Evolutionary conservation across 1,140 invertebrate genomes (phyloP).

Genomic region (Drosophila suzukii): DNA sequence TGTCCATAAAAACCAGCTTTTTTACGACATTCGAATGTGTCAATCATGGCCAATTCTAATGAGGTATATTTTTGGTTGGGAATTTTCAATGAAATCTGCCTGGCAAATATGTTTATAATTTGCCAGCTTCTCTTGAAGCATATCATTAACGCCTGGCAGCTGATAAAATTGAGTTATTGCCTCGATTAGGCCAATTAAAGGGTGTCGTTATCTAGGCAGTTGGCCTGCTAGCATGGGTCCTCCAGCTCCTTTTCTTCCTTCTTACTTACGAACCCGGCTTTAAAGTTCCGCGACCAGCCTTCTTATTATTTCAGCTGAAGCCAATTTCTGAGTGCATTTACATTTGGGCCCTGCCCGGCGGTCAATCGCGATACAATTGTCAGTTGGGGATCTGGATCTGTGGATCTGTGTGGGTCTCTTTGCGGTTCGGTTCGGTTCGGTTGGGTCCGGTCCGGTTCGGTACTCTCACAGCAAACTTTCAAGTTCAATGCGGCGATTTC

Average conservation of each 20-base stretch:
- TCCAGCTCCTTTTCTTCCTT: slow-evolving; percentile 6
- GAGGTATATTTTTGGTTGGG: slow-evolving; percentile 1
- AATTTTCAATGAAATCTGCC: slow-evolving; percentile 7
- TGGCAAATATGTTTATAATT: slow-evolving; percentile 22
- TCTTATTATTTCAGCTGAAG: slow-evolving; percentile 53
- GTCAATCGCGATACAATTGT: slow-evolving; percentile 80
- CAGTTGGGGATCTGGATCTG: slow-evolving; percentile 49
- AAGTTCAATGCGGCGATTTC: slow-evolving; percentile 75
- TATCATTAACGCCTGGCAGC: slow-evolving; percentile 54
- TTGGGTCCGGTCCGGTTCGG: neutral
- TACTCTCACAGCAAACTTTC: slow-evolving; percentile 43
- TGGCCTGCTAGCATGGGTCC: slow-evolving; percentile 9
- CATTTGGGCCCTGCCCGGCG: slow-evolving; percentile 60
- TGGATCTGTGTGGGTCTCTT: slow-evolving; percentile 30
- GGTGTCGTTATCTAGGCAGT: slow-evolving; percentile 48
- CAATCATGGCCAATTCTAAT: slow-evolving; percentile 12
- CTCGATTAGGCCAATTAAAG: slow-evolving; percentile 77
- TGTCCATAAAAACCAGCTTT: slow-evolving; percentile 1
- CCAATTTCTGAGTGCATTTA: slow-evolving; percentile 42
- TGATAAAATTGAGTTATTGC: slow-evolving; percentile 81
- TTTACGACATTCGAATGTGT: slow-evolving; percentile 7
- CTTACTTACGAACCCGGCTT: neutral
- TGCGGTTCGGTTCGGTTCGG: slow-evolving; percentile 5
- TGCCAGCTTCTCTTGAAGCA: slow-evolving; percentile 6
- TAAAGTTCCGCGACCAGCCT: slow-evolving; percentile 23